These are phyloP conservation scores for Hirtodrosophila cameraria DNA, from an alignment of 2,888 invertebrate species.

Conservation along the genomic window DNA sequence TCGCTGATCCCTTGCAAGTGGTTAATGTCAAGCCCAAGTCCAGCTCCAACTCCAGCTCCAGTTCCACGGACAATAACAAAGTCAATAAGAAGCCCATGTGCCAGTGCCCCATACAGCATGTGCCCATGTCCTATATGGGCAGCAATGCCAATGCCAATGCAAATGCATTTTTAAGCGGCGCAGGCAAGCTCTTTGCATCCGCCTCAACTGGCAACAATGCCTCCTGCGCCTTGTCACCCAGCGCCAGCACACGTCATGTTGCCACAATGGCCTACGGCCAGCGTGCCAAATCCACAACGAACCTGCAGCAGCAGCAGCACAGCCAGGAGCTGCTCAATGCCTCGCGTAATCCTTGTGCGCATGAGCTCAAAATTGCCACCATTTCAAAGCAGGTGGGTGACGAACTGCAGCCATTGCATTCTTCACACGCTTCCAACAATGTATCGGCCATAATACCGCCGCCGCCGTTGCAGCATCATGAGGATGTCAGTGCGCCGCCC, in stretches of 20 bases:
- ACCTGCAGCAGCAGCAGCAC: conserved; percentile 44
- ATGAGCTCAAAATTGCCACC: conserved; percentile 83
- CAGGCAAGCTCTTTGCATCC: conserved; percentile 60
- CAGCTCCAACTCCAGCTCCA: conserved; percentile 44
- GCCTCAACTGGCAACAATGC: conserved; percentile 45
- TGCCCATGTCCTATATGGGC: conserved; percentile 84
- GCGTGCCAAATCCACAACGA: conserved; percentile 71
- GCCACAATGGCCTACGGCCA: conserved; percentile 70
- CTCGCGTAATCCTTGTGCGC: conserved; percentile 61
- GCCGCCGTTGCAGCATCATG: conserved; percentile 73
- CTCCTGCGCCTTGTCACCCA: conserved; percentile 66
- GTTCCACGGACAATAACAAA: conserved; percentile 30
- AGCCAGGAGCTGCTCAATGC: conserved; percentile 63
- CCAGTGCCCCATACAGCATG: conserved; percentile 84
- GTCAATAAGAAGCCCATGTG: conserved; percentile 82
- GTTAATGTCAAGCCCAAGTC: conserved; percentile 47
- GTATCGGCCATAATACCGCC: conserved; percentile 68
- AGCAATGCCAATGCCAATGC: conserved; percentile 79
- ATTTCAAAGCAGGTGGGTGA: conserved; percentile 84
- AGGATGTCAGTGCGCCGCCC: conserved; percentile 74
- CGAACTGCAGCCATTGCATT: conserved; percentile 51
- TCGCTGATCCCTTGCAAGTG: conserved; percentile 80
- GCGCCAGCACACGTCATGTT: conserved; percentile 50
- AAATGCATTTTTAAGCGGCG: conserved; percentile 66
- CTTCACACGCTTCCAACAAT: conserved; percentile 33